phyloP scores from a whole-genome alignment of 1,140 invertebrate species.

The Heliconius himera region DNA sequence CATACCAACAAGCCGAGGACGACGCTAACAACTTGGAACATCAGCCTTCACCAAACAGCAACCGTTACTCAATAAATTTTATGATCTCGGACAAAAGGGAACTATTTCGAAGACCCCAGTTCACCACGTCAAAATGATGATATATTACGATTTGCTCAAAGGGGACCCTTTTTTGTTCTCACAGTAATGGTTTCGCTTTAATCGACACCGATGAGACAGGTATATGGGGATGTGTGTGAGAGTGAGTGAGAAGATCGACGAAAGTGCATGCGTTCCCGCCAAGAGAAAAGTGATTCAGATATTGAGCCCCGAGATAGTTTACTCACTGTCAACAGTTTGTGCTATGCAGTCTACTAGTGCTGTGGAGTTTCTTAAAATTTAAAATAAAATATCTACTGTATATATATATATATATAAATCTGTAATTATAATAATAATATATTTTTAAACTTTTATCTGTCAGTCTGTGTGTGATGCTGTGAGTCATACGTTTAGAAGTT shows the following conservation, averaged over 20 bases:
- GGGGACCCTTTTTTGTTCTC: slow-evolving; percentile 81
- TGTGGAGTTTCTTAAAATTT: slow-evolving; percentile 42
- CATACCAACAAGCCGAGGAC: not conserved
- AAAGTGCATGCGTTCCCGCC: slow-evolving; percentile 71
- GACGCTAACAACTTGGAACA: slow-evolving; percentile 21
- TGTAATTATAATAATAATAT: not conserved
- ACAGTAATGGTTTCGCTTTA: slow-evolving; percentile 77
- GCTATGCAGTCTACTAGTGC: slow-evolving; percentile 52
- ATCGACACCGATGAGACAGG: slow-evolving; percentile 61
- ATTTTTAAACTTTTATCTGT: not conserved
- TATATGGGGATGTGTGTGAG: slow-evolving; percentile 35
- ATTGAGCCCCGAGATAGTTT: slow-evolving; percentile 63
- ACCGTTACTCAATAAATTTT: slow-evolving; percentile 76
- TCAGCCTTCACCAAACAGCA: slow-evolving; percentile 37
- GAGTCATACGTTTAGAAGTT: slow-evolving; percentile 14
- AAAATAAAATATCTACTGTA: not conserved
- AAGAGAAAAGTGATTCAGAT: slow-evolving; percentile 71
- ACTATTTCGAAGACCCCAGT: slow-evolving; percentile 68
- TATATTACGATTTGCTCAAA: slow-evolving; percentile 80
- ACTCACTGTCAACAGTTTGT: slow-evolving; percentile 75
- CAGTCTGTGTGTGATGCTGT: slow-evolving; percentile 16
- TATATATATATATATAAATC: not conserved
- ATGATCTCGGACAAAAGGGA: slow-evolving; percentile 66
- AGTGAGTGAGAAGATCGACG: slow-evolving; percentile 48
- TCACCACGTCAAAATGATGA: slow-evolving; percentile 77